phyloP scores from a whole-genome alignment of 2,797 vertebrate species.

The Gadopsis marmoratus region DNA sequence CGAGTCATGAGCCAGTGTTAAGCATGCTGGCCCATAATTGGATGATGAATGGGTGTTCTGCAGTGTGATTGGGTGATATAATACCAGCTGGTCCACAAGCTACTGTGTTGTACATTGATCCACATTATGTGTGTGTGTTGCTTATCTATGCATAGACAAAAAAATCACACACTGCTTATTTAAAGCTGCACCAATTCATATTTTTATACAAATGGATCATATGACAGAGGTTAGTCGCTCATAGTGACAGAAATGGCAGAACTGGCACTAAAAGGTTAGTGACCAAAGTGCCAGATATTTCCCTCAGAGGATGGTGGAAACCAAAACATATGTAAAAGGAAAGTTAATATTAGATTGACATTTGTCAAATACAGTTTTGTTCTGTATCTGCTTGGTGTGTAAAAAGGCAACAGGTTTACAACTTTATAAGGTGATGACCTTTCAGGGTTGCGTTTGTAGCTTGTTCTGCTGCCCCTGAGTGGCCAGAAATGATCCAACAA shows the following conservation, averaged over 20 bases:
- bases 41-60: constrained; percentile 56
- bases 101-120: constrained; percentile 25
- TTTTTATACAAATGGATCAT: not conserved
- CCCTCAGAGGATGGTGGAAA: no score
- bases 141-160: not conserved
- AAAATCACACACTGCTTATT: not conserved
- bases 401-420: not conserved
- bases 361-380: not conserved
- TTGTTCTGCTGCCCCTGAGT: not conserved
- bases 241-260: not conserved
- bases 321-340: not conserved
- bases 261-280: not conserved
- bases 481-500: not conserved
- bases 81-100: constrained; percentile 26
- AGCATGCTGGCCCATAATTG: constrained; percentile 46
- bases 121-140: constrained; percentile 8
- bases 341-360: not conserved
- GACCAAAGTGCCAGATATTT: not conserved
- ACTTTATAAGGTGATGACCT: not conserved
- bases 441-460: not conserved
- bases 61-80: constrained; percentile 46
- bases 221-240: no score
- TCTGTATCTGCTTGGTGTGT: not conserved
- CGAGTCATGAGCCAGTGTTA: constrained; percentile 45
- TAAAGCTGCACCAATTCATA: not conserved